A percentile compares a stretch with the other conserved stretches of the same genome.
Evolutionary conservation across 2,797 vertebrate species (phyloP).

Genomic region (Sylvia borin): DNA sequence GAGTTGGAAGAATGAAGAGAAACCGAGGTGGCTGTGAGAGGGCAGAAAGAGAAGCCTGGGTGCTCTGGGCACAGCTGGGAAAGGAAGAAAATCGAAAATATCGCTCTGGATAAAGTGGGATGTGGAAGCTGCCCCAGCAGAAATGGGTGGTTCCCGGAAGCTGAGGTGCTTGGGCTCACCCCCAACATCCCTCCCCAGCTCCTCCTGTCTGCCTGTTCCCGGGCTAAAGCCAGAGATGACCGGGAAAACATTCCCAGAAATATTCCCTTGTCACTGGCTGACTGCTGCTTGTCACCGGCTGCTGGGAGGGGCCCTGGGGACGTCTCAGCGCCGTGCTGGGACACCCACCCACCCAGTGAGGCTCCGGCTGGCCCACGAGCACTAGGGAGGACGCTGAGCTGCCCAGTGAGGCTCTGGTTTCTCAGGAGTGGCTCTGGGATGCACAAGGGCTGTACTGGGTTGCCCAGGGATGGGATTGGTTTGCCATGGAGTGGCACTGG

Average conservation of each 20-base stretch:
- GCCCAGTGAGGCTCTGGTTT: background rate
- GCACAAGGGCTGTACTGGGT: background rate
- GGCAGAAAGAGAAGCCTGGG: background rate
- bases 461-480: background rate
- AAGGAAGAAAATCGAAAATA: background rate
- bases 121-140: background rate
- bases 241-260: background rate
- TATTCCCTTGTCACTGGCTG: background rate
- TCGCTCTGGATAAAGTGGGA: background rate
- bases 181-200: fast-evolving
- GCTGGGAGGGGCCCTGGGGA: background rate
- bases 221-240: background rate
- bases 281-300: background rate
- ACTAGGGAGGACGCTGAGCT: background rate
- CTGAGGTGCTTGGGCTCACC: background rate
- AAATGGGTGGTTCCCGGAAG: background rate
- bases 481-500: background rate
- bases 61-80: background rate
- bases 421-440: background rate
- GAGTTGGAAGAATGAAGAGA: background rate
- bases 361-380: background rate
- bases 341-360: fast-evolving
- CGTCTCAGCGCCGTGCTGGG: background rate
- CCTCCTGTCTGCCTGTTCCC: background rate
- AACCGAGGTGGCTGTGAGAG: background rate